Conservation (phyloP, 2,888 invertebrate genomes). For the Ichneumoninae sp. region DNA sequence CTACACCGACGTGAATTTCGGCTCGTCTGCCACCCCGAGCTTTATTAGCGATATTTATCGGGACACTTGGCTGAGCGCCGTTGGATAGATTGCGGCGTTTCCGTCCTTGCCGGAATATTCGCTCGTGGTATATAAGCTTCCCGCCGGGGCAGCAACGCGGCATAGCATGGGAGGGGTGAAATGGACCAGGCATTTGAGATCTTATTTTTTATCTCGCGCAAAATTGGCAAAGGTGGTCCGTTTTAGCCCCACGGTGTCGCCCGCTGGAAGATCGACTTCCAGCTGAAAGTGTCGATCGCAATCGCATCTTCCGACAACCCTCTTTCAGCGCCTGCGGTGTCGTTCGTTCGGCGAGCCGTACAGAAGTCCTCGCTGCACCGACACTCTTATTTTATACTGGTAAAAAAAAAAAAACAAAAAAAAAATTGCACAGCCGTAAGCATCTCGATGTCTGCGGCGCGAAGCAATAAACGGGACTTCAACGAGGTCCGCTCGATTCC, state of each 20-base stretch:
- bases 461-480: constrained; percentile 25
- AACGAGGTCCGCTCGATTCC: constrained; percentile 58
- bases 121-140: neutral
- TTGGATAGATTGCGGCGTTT: constrained; percentile 32
- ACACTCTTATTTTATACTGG: constrained; percentile 11
- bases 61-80: constrained; percentile 30
- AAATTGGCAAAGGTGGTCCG: neutral
- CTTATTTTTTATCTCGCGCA: neutral
- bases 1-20: constrained; percentile 45
- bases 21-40: constrained; percentile 49
- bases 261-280: neutral
- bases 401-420: neutral
- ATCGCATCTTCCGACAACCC: constrained; percentile 52
- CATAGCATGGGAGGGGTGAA: too few relatives aligned
- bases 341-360: constrained; percentile 27
- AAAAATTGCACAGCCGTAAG: constrained; percentile 28
- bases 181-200: neutral
- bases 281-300: constrained; percentile 48
- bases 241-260: neutral
- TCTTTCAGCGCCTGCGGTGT: constrained; percentile 45
- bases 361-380: neutral
- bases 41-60: constrained; percentile 67
- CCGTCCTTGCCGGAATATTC: neutral
- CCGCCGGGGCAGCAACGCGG: neutral
- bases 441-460: constrained; percentile 17